Evolutionary conservation across 2,888 invertebrate genomes (phyloP).

Genomic region (Synanthedon formicaeformis): DNA sequence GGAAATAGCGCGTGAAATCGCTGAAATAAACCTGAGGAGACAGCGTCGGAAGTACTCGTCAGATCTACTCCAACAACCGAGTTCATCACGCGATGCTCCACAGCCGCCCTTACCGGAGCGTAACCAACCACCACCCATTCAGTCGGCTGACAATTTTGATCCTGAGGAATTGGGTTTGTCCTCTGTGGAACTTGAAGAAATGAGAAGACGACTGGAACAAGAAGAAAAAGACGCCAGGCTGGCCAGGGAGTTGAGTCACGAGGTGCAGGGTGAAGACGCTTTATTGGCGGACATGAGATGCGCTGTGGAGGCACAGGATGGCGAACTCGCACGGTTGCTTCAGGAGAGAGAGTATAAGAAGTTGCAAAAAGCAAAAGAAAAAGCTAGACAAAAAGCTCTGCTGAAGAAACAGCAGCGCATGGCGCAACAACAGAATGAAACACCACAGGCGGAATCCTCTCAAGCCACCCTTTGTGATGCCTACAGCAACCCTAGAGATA

Average conservation of each 20-base stretch:
- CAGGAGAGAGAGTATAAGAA: slow-evolving; percentile 63
- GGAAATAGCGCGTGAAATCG: slow-evolving; percentile 60
- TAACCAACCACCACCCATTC: slow-evolving; percentile 8
- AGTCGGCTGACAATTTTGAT: slow-evolving; percentile 20
- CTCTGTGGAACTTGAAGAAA: slow-evolving; percentile 47
- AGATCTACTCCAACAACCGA: slow-evolving; percentile 39
- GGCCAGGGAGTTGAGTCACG: slow-evolving; percentile 49
- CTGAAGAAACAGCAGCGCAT: slow-evolving; percentile 54
- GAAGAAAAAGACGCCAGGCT: slow-evolving; percentile 55
- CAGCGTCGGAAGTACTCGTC: slow-evolving; percentile 37
- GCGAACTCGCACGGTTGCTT: slow-evolving; percentile 51
- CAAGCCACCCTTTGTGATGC: slow-evolving; percentile 56
- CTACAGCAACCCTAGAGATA: slow-evolving; percentile 57
- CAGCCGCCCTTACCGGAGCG: slow-evolving; percentile 15
- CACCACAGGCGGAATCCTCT: slow-evolving; percentile 9
- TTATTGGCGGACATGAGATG: slow-evolving; percentile 57
- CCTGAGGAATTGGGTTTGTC: slow-evolving; percentile 55
- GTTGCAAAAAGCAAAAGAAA: slow-evolving; percentile 58
- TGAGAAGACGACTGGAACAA: slow-evolving; percentile 48
- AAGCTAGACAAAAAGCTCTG: slow-evolving; percentile 57
- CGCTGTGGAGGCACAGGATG: slow-evolving; percentile 63
- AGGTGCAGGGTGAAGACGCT: slow-evolving; percentile 45
- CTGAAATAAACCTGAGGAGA: slow-evolving; percentile 56
- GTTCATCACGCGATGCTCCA: slow-evolving; percentile 38
- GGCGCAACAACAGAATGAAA: slow-evolving; percentile 24